Percentiles rank a stretch among this genome's conserved stretches.
These are phyloP conservation scores for Laspeyria flexula DNA, from an alignment of 2,888 invertebrate genomes.

Conservation along the genomic window DNA sequence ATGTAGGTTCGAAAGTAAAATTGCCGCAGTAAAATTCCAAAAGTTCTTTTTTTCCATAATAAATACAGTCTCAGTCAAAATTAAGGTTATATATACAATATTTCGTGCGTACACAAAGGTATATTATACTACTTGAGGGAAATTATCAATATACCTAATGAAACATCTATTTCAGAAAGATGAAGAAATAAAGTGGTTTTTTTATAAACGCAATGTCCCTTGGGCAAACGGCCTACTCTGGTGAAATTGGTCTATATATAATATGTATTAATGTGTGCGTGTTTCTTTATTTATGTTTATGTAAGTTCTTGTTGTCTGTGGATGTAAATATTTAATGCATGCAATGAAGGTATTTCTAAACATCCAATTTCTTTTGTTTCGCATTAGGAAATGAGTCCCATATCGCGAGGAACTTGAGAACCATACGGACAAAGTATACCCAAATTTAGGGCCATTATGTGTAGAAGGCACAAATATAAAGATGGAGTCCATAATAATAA, in stretches of 20 bases:
- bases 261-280: conserved; percentile 26
- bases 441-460: too few relatives aligned
- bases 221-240: conserved; percentile 35
- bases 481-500: too few relatives aligned
- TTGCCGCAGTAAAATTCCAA: too few relatives aligned
- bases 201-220: conserved; percentile 56
- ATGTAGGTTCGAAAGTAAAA: too few relatives aligned
- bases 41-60: too few relatives aligned
- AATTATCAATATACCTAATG: conserved; percentile 44
- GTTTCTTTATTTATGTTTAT: conserved; percentile 26
- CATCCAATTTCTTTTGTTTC: too few relatives aligned
- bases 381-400: too few relatives aligned
- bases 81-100: background rate
- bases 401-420: too few relatives aligned
- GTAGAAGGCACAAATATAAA: too few relatives aligned
- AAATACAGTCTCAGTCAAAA: background rate
- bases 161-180: conserved; percentile 49
- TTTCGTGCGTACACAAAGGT: conserved; percentile 2
- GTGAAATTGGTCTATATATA: conserved; percentile 40
- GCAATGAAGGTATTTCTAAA: too few relatives aligned
- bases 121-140: conserved; percentile 23
- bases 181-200: conserved; percentile 56
- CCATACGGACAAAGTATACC: too few relatives aligned
- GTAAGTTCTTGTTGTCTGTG: background rate
- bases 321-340: background rate